Evolutionary conservation across 2,888 invertebrate species (phyloP), one percentile per base, ranked within the genome.

Genomic region (Aspidapion aeneum): DNA sequence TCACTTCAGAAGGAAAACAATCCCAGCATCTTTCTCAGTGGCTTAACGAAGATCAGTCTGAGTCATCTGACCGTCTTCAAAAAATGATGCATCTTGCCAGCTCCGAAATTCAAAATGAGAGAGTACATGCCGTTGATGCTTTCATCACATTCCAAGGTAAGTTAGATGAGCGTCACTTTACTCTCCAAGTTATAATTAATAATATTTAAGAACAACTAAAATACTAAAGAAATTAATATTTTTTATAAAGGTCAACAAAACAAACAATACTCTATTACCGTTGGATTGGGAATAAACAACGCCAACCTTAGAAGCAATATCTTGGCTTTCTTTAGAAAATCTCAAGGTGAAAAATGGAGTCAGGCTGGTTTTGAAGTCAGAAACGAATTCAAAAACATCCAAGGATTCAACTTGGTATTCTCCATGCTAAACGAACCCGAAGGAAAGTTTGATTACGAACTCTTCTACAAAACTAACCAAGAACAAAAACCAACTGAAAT

Each of bases 231-330:
- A n/a, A n/a, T n/a, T n/a, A n/a, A n/a, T n/a, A n/a, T n/a, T n/a
- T n/a, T n/a, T n/a, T n/a, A n/a, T n/a, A 81, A 84, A 48, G 86
- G 85, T 19, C 75, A 82, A 51, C 80, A 82, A 69, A 81, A 82
- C 65, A 78, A 80, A 17, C 79, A 84, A 66, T 85, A 84, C 68
- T 77, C 80, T 0, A 69, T 84, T 1, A 87, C 87, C 5, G 77
- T 82, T 16, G 87, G 86, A n/a, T 70, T 80, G 19, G 85, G 83
- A 21, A 73, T 75, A n/a, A 88, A 87, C 72, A 79, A 81, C 1
- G 82, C 85, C 1, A 85, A 87, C 70, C 77, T 82, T 3, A 86
- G 85, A 72, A 77, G 82, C 16, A 85, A 85, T 60, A 74, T 80
- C 48, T 76, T 85, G 16, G 60, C 84, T 48, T 85, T 82, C 73